Conservation (phyloP, 2,113 vertebrate species). For the Glaucidium brasilianum region DNA sequence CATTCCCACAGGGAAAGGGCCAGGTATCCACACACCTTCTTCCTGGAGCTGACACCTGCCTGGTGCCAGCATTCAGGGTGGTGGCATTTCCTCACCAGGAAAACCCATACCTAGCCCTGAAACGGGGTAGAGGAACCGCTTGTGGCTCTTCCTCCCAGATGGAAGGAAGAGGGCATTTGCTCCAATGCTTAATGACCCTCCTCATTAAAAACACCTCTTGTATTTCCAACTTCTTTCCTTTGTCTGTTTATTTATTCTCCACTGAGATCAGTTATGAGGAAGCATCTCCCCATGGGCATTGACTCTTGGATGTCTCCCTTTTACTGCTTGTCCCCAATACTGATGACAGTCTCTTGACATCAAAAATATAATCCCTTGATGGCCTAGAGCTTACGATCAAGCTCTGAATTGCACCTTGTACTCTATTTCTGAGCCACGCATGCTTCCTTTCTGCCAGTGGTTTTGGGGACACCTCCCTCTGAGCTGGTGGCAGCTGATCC, state of each 20-base stretch:
- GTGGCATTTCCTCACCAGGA: background rate
- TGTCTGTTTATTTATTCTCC: background rate
- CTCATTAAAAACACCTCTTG: background rate
- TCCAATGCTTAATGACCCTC: background rate
- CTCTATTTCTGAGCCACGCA: background rate
- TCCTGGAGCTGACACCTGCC: background rate
- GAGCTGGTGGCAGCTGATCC: background rate
- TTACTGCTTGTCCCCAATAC: background rate
- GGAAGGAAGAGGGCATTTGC: background rate
- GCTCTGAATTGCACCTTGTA: background rate
- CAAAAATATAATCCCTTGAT: background rate
- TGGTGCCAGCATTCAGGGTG: fast-evolving
- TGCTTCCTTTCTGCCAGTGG: background rate
- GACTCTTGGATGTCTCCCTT: background rate
- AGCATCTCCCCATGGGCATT: fast-evolving
- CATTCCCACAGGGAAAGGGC: background rate
- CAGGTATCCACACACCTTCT: background rate
- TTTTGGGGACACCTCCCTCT: background rate
- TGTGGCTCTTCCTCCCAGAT: background rate
- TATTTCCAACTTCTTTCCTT: background rate
- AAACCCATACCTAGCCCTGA: background rate
- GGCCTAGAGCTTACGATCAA: background rate
- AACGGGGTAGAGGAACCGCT: fast-evolving
- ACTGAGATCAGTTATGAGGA: background rate
- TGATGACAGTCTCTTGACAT: background rate